These are phyloP conservation scores for Leptodactylus fuscus DNA, from an alignment of 2,113 vertebrate species.

Conservation along the genomic window DNA sequence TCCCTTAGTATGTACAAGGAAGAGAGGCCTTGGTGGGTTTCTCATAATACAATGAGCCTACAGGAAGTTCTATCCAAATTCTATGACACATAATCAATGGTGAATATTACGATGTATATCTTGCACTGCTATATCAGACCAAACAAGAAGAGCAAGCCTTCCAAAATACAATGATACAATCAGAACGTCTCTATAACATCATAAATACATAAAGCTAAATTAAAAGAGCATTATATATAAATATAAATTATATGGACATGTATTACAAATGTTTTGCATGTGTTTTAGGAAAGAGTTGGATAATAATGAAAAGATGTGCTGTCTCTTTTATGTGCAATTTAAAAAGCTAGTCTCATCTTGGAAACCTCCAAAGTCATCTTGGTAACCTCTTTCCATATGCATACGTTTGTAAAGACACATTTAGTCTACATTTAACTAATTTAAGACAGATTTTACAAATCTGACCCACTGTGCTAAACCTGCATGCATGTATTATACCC, in stretches of 20 bases:
- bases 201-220: background rate
- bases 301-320: background rate
- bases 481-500: too few relatives aligned
- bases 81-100: background rate
- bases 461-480: too few relatives aligned
- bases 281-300: background rate
- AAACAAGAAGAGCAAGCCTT: constrained; percentile 10
- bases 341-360: too few relatives aligned
- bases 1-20: background rate
- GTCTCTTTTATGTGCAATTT: too few relatives aligned
- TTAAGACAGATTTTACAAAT: too few relatives aligned
- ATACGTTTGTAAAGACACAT: too few relatives aligned
- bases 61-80: background rate
- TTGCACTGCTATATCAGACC: background rate
- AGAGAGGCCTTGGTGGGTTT: background rate
- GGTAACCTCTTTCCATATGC: too few relatives aligned
- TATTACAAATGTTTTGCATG: background rate
- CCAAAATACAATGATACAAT: background rate
- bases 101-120: background rate
- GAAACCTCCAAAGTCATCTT: too few relatives aligned
- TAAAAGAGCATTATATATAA: background rate
- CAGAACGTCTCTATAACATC: background rate
- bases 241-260: too few relatives aligned
- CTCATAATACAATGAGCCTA: background rate
- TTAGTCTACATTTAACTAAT: too few relatives aligned